Evolutionary conservation across 2,888 invertebrate genomes (phyloP).

Genomic region (Thyatira batis): DNA sequence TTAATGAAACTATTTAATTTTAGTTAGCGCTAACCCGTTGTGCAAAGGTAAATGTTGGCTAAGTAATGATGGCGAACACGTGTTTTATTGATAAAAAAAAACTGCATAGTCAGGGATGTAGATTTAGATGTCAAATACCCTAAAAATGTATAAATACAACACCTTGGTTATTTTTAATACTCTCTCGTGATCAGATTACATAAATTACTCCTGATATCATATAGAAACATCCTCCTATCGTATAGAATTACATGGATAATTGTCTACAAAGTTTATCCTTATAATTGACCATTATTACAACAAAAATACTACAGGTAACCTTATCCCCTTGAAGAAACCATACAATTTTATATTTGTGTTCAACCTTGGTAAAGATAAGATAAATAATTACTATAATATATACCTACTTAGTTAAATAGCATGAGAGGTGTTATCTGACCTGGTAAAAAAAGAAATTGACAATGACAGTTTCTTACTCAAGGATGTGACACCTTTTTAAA

Average conservation of each 20-base stretch:
- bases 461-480: no score
- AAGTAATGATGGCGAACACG: neutral
- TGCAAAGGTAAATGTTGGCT: conserved; percentile 22
- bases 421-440: no score
- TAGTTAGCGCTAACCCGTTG: conserved; percentile 22
- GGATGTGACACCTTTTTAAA: no score
- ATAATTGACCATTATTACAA: neutral
- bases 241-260: neutral
- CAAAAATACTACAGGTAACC: neutral
- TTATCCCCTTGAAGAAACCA: conserved; percentile 21
- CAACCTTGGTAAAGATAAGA: conserved; percentile 46
- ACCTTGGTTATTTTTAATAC: neutral
- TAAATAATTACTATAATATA: conserved; percentile 5
- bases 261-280: neutral
- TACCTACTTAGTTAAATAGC: neutral
- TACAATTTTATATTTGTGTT: conserved; percentile 19
- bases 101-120: conserved; percentile 4
- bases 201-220: neutral
- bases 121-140: conserved; percentile 17
- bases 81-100: neutral
- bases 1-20: conserved; percentile 43
- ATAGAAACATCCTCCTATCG: neutral
- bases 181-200: neutral
- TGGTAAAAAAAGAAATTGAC: no score
- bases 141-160: conserved; percentile 4